Conservation (phyloP, 53 echinoderm and acorn worm genomes). For the Paracentrotus lividus region DNA sequence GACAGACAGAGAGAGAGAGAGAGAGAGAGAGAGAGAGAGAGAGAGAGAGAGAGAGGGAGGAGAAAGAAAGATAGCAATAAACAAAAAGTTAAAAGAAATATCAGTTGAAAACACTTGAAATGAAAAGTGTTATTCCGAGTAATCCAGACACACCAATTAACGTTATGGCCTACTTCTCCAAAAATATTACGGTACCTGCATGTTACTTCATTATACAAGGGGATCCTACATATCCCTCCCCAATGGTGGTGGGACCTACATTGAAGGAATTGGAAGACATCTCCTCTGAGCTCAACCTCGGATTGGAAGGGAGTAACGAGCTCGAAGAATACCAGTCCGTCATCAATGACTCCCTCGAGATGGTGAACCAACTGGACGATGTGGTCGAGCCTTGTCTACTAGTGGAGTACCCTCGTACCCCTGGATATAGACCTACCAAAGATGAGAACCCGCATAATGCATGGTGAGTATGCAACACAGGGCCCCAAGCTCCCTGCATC, state of each 20-base stretch:
- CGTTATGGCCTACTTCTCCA: too few species aligned
- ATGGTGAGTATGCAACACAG: slow-evolving; percentile 69
- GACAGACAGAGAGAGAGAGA: background rate
- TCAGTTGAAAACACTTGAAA: too few species aligned
- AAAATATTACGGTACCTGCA: too few species aligned
- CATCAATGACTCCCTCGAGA: slow-evolving; percentile 24
- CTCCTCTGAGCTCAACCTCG: slow-evolving; percentile 52
- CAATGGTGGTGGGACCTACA: slow-evolving; percentile 58
- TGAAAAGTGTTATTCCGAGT: too few species aligned
- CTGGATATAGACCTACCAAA: slow-evolving; percentile 63
- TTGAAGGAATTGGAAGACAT: slow-evolving; percentile 50
- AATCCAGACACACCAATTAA: background rate
- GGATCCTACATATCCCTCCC: background rate
- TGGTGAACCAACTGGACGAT: slow-evolving; percentile 53
- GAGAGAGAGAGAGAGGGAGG: background rate
- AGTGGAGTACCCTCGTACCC: slow-evolving; percentile 72
- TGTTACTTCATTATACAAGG: too few species aligned
- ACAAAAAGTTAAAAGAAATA: too few species aligned
- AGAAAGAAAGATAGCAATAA: background rate
- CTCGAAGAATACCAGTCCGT: slow-evolving; percentile 60
- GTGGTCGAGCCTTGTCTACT: slow-evolving; percentile 73
- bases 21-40: slow-evolving; percentile 27
- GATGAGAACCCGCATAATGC: slow-evolving; percentile 71
- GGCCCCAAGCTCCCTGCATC: too few species aligned
- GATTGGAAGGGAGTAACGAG: slow-evolving; percentile 25